phyloP scores from a whole-genome alignment of 2,888 invertebrate species.

The Drosophila anomalata region DNA sequence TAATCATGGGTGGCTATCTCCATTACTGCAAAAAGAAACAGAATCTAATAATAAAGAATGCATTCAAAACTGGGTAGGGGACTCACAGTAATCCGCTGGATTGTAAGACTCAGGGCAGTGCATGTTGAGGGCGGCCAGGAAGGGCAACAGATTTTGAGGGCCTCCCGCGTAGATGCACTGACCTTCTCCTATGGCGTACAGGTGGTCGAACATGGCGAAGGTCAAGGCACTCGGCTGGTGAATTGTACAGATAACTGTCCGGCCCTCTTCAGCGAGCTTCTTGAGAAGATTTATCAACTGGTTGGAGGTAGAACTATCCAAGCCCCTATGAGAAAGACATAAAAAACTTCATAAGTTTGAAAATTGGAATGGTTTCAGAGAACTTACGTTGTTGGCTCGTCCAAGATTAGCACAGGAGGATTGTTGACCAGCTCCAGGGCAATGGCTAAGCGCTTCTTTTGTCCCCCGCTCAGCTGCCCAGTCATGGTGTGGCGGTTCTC shows the following conservation, averaged over 20 bases:
- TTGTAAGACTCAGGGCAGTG: constrained; percentile 95
- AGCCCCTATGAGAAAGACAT: constrained; percentile 86
- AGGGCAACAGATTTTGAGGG: constrained; percentile 90
- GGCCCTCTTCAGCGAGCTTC: constrained; percentile 91
- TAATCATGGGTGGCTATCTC: constrained; percentile 93
- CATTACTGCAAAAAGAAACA: constrained; percentile 86
- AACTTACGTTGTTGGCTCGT: constrained; percentile 96
- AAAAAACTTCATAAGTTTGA: neutral
- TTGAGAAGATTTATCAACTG: constrained; percentile 92
- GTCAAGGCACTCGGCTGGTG: constrained; percentile 95
- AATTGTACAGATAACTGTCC: constrained; percentile 94
- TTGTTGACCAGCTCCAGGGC: constrained; percentile 96
- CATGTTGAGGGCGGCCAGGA: constrained; percentile 88
- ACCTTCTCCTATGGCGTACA: constrained; percentile 93
- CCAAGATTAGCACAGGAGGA: constrained; percentile 96
- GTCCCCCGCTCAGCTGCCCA: constrained; percentile 92
- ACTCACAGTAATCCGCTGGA: constrained; percentile 94
- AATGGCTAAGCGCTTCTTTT: constrained; percentile 94
- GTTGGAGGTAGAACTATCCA: constrained; percentile 92
- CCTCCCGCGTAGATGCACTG: constrained; percentile 92
- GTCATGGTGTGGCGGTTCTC: constrained; percentile 88
- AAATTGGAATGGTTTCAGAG: neutral
- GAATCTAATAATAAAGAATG: neutral
- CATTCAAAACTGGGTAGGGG: neutral
- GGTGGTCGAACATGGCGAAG: constrained; percentile 94